phyloP scores from a whole-genome alignment of 2,113 vertebrate genomes.

The human (Homo sapiens) region GRCh38 chr3:144468001-144468500 shows the following conservation, averaged over 20 bases:
- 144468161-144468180: not conserved
- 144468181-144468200: not conserved
- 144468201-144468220: constrained; percentile 34
- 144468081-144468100: not conserved
- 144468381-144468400: constrained; percentile 23
- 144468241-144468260: not conserved
- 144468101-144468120: not conserved
- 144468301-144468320: not conserved
- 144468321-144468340: not conserved
- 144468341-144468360: not conserved
- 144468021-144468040: not conserved
- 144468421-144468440: constrained; percentile 50
- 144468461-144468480: constrained; percentile 11
- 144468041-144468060: not conserved
- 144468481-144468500: not conserved
- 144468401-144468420: not conserved
- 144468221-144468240: not conserved
- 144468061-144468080: not conserved
- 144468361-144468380: not conserved
- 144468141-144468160: constrained; percentile 13
- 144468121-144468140: not conserved
- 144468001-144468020: constrained; percentile 23
- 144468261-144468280: not conserved
- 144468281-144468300: not conserved
- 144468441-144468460: not conserved